Base-by-base conservation (phyloP, 2,888 invertebrate genomes). In the Oxyscelio sp. region DNA sequence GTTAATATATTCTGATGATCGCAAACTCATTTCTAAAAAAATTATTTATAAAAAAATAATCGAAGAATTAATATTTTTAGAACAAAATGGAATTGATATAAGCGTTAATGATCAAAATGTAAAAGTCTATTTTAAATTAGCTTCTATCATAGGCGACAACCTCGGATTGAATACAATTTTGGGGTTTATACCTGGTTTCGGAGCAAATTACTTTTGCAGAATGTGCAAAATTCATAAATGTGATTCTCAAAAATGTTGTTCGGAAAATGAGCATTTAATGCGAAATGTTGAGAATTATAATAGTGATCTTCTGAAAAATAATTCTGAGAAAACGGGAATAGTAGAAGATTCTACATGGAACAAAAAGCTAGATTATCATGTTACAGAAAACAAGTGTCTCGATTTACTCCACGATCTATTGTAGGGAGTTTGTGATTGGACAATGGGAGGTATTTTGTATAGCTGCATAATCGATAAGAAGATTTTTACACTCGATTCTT, bases 371-470 rank as follows among this genome's bases (percentile, higher is more conserved):
- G 43, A 63, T 71, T 79, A 45, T 63, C 70, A 79, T 22, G 79
- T 70, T 0, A 63, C 63, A 8, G 59, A 79, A 27, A 79, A 70
- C 22, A 70, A 50, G n/a, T 70, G 63, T 22, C 56, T 71, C 22
- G 79, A 79, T 19, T n/a, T 79, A 21, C 21, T 79, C 1, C 70
- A 79, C 24, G 73, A 80, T 50, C 43, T 80, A 21, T 45, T 73
- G 13, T 73, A 80, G 48, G 79, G 79, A 3, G 50, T 54, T 15
- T 70, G 70, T 34, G 71, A 70, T 54, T 79, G 48, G 13, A 61
- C 58, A 11, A 56, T 71, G 50, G 21, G 45, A 5, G 5, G 56
- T 50, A 22, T 79, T 24, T 65, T 79, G 6, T 56, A 58, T 38
- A 13, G 19, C 2, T 58, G 31, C 58, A 75, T 84, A 2, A 31